Percentiles rank a stretch among this genome's conserved stretches.
Evolutionary conservation across 2,113 vertebrate species (phyloP).

Genomic region (Etheostoma cragini): DNA sequence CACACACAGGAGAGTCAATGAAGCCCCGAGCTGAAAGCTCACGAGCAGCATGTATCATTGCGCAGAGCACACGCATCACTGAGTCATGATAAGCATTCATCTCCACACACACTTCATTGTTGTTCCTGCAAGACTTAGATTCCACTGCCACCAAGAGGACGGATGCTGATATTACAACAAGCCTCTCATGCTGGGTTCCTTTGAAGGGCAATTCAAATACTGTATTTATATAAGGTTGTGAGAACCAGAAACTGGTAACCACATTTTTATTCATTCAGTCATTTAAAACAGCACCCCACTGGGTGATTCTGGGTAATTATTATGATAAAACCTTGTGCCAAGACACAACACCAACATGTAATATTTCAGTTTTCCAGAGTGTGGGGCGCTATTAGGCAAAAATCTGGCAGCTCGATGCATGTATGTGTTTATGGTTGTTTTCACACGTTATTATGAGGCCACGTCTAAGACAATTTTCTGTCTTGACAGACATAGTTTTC

Average conservation of each 20-base stretch:
- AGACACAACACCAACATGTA: no score
- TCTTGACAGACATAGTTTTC: no score
- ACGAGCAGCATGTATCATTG: background rate
- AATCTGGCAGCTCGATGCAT: no score
- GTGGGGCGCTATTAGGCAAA: no score
- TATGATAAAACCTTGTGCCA: no score
- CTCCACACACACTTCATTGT: background rate
- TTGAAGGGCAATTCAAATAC: background rate
- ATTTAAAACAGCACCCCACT: background rate
- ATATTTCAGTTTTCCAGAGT: no score
- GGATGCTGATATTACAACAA: conserved; percentile 19
- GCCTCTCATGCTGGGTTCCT: background rate
- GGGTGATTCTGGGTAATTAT: no score
- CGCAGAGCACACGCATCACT: background rate
- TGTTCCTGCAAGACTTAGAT: background rate
- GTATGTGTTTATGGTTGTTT: no score
- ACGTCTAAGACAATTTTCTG: no score
- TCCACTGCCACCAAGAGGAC: conserved; percentile 60
- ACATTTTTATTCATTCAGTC: background rate
- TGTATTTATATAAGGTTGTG: background rate
- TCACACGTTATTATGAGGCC: no score
- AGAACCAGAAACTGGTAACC: background rate
- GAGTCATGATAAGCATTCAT: background rate
- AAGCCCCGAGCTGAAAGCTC: conserved; percentile 1
- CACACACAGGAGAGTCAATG: conserved; percentile 1